Evolutionary conservation across 1,140 invertebrate genomes (phyloP), one percentile per base, ranked within the genome.

Genomic region (Centruroides sculpturatus): DNA sequence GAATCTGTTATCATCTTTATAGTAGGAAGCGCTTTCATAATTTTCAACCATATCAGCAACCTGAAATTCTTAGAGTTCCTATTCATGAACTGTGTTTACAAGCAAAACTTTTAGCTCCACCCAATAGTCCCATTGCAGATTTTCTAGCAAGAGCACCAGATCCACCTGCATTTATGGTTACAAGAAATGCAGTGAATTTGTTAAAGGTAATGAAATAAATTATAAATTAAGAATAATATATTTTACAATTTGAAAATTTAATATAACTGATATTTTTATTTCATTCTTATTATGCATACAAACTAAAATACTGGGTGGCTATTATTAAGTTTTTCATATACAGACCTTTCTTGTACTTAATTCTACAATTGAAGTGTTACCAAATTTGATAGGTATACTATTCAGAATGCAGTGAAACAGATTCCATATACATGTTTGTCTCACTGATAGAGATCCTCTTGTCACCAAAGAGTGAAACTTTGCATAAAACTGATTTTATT

Each of bases 81-180:
- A 75, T 94, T 10, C 88, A 90, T 75, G 92, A 97, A 71, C 74
- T 98, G n/a, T 98, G 92, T 71, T 78, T 98, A 1, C 86, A 89
- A 65, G 85, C 89, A 1, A 94, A 95, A 74, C 80, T 90, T 58
- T 76, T 95, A 35, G 84, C 90, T 7, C 82, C 86, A 0, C 77
- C 79, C 3, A 85, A 85, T 67, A 83, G 81, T 49, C 80, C 83
- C 6, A 90, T 96, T 64, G 82, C 85, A 49, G 84, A 87, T 69
- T 93, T 92, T 73, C 70, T 97, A 13, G 75, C 83, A 11, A 78
- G 82, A 74, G 89, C 91, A 5, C 76, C 92, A 1, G 88, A 96
- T 69, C 87, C 91, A 5, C 93, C 94, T 0, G 69, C 87, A 0
- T 82, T 83, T 61, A 70, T 84, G 41, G 81, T 89, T 3, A 85